Evolutionary conservation across 2,888 invertebrate genomes (phyloP).

Genomic region (Catocala nupta): DNA sequence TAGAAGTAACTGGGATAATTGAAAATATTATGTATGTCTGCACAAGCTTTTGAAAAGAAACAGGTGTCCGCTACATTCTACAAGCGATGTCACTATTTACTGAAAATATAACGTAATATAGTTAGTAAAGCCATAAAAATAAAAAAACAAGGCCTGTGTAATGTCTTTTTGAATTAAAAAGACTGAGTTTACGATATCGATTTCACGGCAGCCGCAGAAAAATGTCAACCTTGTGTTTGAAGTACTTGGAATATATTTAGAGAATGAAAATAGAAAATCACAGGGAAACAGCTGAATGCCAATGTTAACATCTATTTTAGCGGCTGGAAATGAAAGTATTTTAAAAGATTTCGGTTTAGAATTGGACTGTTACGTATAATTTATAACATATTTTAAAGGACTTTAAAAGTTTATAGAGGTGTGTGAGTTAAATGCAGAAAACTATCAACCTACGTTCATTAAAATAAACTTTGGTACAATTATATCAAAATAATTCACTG

Average conservation of each 20-base stretch:
- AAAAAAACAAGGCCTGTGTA: slow-evolving; percentile 27
- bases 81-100: too few relatives aligned
- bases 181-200: slow-evolving; percentile 57
- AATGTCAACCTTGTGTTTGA: slow-evolving; percentile 74
- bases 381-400: too few relatives aligned
- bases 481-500: slow-evolving; percentile 33
- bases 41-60: too few relatives aligned
- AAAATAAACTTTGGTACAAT: slow-evolving; percentile 7
- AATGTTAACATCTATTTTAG: slow-evolving; percentile 80
- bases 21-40: too few relatives aligned
- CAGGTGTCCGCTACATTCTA: too few relatives aligned
- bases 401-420: too few relatives aligned
- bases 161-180: slow-evolving; percentile 49
- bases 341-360: slow-evolving; percentile 27
- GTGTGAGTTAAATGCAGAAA: too few relatives aligned
- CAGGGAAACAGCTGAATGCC: slow-evolving; percentile 81
- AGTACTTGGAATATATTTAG: slow-evolving; percentile 72
- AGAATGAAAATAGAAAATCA: slow-evolving; percentile 78
- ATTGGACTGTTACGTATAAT: slow-evolving; percentile 12
- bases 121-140: slow-evolving; percentile 14
- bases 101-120: neutral
- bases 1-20: too few relatives aligned
- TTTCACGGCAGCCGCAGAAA: slow-evolving; percentile 61
- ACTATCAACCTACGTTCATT: neutral
- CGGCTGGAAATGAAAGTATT: slow-evolving; percentile 56